Evolutionary conservation across 2,797 vertebrate genomes (phyloP).

Genomic region (Agapornis canus): DNA sequence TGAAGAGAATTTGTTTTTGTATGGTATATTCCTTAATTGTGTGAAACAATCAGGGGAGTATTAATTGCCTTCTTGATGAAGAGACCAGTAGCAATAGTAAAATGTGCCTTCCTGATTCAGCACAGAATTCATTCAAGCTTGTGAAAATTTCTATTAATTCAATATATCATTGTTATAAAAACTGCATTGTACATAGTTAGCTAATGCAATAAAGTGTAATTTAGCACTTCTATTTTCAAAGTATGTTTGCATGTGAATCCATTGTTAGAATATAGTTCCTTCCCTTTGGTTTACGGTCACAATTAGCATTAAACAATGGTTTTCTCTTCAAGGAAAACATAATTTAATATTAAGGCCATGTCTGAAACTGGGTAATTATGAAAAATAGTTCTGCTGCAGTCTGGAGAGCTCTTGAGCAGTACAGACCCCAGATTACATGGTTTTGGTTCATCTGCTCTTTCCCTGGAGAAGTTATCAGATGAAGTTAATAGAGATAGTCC

Average conservation of each 20-base stretch:
- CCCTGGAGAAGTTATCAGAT: neutral
- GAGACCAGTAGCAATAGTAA: neutral
- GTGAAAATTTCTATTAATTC: slow-evolving; percentile 62
- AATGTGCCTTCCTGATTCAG: slow-evolving; percentile 37
- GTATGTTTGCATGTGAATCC: neutral
- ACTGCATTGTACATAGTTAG: neutral
- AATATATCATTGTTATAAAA: slow-evolving; percentile 57
- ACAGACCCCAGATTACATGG: neutral
- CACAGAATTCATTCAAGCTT: slow-evolving; percentile 31
- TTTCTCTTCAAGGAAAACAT: slow-evolving; percentile 27
- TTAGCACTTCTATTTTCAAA: slow-evolving; percentile 52
- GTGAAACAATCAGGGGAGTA: neutral
- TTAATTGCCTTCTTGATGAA: slow-evolving; percentile 41
- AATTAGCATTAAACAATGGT: slow-evolving; percentile 43
- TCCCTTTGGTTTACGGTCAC: slow-evolving; percentile 1
- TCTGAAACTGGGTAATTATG: slow-evolving; percentile 6
- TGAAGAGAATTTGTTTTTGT: slow-evolving; percentile 16
- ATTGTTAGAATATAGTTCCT: neutral
- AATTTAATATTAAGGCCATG: neutral
- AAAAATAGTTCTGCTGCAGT: neutral
- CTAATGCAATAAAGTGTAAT: slow-evolving; percentile 39
- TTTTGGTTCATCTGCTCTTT: neutral
- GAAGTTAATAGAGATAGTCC: neutral
- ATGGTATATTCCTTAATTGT: neutral
- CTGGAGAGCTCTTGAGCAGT: neutral